Evolutionary conservation across 2,888 invertebrate species (phyloP).

Genomic region (Cosmia pyralina): DNA sequence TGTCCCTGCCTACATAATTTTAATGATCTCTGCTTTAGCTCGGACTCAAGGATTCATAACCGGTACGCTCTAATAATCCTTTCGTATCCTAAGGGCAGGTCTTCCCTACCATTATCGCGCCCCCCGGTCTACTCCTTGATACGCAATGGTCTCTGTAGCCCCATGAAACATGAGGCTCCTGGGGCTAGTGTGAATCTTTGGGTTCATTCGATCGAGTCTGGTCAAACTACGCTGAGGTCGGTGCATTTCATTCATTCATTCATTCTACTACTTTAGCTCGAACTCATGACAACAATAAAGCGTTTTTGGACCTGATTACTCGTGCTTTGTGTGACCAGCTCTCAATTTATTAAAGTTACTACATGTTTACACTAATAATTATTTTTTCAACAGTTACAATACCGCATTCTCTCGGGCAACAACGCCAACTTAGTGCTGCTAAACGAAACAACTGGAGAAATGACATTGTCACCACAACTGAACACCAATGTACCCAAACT

Average conservation of each 20-base stretch:
- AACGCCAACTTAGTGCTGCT: slow-evolving; percentile 96
- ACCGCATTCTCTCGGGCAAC: slow-evolving; percentile 96
- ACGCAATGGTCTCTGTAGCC: no score
- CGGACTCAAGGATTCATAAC: neutral
- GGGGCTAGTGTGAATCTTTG: no score
- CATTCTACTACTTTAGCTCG: neutral
- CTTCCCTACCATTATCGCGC: no score
- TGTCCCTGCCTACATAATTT: neutral
- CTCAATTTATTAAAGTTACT: neutral
- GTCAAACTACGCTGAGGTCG: no score
- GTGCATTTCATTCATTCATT: no score
- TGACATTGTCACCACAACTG: slow-evolving; percentile 96
- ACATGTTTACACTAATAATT: neutral
- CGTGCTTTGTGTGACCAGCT: neutral
- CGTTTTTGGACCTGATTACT: neutral
- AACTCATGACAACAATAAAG: neutral
- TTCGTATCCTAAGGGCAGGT: no score
- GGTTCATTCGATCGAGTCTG: no score
- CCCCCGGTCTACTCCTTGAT: no score
- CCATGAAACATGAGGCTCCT: no score
- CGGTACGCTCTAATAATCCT: no score
- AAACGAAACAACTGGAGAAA: slow-evolving; percentile 95
- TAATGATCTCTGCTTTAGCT: neutral
- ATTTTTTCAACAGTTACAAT: slow-evolving; percentile 85
- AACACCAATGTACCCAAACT: slow-evolving; percentile 98